phyloP scores from a whole-genome alignment of 1,140 invertebrate genomes.

The Micrasema longulum region DNA sequence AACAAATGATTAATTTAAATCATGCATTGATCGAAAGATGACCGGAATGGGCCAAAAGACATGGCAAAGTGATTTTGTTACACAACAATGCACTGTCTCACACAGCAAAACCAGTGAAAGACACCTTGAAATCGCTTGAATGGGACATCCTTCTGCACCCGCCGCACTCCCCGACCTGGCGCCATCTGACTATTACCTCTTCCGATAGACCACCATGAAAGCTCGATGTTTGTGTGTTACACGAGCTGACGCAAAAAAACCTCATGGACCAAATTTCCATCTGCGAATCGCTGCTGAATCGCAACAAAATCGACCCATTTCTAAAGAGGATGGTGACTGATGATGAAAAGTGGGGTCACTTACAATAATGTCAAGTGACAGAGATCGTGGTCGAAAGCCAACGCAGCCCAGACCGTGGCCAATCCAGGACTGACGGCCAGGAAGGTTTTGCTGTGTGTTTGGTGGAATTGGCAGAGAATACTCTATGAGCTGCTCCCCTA shows the following conservation, averaged over 20 bases:
- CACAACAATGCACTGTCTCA: too few relatives aligned
- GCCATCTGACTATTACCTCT: too few relatives aligned
- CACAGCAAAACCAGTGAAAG: too few relatives aligned
- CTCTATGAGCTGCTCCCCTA: too few relatives aligned
- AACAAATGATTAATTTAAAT: too few relatives aligned
- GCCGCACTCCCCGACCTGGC: too few relatives aligned
- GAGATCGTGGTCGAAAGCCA: constrained; percentile 1
- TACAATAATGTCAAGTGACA: not conserved
- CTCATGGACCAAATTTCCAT: constrained; percentile 18
- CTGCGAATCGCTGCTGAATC: constrained; percentile 17
- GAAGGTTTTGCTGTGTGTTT: constrained; percentile 19
- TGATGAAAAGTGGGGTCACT: constrained; percentile 15
- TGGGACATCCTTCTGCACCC: too few relatives aligned
- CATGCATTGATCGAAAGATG: too few relatives aligned
- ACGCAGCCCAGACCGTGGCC: constrained; percentile 17
- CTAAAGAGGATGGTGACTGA: constrained; percentile 12
- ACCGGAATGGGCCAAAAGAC: too few relatives aligned
- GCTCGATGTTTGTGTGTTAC: constrained; percentile 15
- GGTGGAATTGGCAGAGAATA: constrained; percentile 18
- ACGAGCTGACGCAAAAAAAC: constrained; percentile 21
- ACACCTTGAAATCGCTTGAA: too few relatives aligned
- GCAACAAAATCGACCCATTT: constrained; percentile 22
- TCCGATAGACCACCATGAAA: too few relatives aligned
- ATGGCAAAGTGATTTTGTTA: too few relatives aligned
- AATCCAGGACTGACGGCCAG: constrained; percentile 19